Evolutionary conservation across 2,113 vertebrate genomes (phyloP).

Genomic region (Mandrillus leucophaeus): DNA sequence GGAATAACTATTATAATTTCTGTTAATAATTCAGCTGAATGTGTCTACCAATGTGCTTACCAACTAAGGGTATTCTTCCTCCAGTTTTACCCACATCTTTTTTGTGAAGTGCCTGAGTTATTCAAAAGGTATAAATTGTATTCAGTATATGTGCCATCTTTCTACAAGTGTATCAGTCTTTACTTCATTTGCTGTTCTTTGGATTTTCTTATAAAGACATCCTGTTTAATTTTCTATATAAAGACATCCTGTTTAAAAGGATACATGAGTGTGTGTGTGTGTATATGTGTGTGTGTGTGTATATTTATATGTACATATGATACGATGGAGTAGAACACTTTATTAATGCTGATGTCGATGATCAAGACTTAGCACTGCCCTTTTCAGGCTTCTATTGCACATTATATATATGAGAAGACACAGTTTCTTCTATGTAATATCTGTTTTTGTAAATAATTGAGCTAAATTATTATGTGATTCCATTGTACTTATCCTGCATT

Average conservation of each 20-base stretch:
- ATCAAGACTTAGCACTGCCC: neutral
- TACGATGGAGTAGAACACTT: neutral
- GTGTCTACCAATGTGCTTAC: neutral
- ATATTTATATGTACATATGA: no score
- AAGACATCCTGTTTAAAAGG: neutral
- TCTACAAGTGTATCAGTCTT: neutral
- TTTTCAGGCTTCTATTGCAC: neutral
- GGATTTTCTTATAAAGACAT: neutral
- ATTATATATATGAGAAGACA: neutral
- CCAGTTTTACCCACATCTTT: neutral
- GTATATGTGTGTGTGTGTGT: fast-evolving
- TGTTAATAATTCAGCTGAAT: neutral
- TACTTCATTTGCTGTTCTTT: neutral
- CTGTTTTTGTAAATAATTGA: neutral
- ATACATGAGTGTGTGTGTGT: neutral
- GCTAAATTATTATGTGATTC: neutral
- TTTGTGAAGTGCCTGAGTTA: neutral
- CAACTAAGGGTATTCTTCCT: neutral
- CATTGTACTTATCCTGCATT: neutral
- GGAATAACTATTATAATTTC: neutral
- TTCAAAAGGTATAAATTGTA: neutral
- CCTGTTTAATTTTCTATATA: neutral
- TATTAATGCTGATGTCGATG: neutral
- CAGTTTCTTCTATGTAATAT: neutral
- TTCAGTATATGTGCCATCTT: no score